phyloP scores from a whole-genome alignment of 2,113 vertebrate genomes.

The Gobio gobio region DNA sequence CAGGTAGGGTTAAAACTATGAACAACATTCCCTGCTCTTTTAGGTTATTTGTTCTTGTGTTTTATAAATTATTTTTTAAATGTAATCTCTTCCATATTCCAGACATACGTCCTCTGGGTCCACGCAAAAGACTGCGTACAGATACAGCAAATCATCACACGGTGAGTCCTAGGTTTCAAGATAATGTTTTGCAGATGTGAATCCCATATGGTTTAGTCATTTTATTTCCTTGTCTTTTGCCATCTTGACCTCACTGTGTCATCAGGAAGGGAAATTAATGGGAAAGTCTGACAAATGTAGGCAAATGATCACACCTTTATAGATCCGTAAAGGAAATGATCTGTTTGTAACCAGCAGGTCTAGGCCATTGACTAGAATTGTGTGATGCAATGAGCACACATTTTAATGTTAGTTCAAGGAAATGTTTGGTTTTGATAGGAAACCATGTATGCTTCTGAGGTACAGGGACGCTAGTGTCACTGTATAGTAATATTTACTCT shows the following conservation, averaged over 20 bases:
- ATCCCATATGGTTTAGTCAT: background rate
- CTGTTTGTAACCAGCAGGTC: background rate
- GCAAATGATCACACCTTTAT: background rate
- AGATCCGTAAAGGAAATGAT: background rate
- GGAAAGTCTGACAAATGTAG: background rate
- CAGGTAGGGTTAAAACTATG: constrained; percentile 78
- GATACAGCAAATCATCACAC: constrained; percentile 80
- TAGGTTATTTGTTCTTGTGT: background rate
- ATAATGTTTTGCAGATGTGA: background rate
- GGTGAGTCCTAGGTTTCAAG: constrained; percentile 68
- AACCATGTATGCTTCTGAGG: background rate
- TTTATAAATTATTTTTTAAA: constrained; percentile 2
- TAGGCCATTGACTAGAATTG: background rate
- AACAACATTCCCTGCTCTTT: background rate
- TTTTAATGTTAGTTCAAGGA: constrained; percentile 8
- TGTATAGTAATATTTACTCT: constrained; percentile 12
- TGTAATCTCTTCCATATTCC: constrained; percentile 50
- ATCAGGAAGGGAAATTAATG: background rate
- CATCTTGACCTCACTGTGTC: background rate
- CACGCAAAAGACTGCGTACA: constrained; percentile 89
- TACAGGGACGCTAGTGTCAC: background rate
- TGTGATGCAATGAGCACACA: constrained; percentile 9
- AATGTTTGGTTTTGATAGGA: constrained; percentile 20
- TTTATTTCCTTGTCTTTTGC: constrained; percentile 12
- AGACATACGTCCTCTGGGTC: constrained; percentile 91